These are phyloP conservation scores for Hydrolagus colliei DNA, from an alignment of 2,797 vertebrate species.

Conservation along the genomic window DNA sequence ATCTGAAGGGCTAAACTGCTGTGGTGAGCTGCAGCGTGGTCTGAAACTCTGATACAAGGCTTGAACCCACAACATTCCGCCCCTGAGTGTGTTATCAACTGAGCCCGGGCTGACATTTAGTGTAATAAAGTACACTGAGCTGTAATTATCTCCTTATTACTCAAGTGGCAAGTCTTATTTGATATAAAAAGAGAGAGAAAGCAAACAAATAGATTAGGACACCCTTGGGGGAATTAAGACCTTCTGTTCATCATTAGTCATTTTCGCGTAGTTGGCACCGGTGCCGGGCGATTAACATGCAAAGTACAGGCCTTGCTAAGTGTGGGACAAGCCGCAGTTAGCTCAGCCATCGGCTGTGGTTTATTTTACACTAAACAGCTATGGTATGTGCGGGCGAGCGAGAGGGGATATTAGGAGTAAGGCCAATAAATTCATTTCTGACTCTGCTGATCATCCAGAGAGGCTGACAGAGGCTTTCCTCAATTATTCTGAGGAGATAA, in stretches of 20 bases:
- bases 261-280: not conserved
- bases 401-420: too few relatives aligned
- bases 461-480: too few relatives aligned
- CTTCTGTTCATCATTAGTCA: not conserved
- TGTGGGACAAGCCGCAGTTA: not conserved
- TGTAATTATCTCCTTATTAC: not conserved
- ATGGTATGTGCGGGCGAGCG: not conserved
- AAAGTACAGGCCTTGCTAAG: not conserved
- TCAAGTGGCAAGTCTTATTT: not conserved
- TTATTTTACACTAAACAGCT: conserved; percentile 10
- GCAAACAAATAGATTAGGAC: not conserved
- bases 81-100: too few relatives aligned
- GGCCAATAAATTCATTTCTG: not conserved
- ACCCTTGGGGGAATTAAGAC: not conserved
- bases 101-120: too few relatives aligned
- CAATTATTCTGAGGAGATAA: too few relatives aligned
- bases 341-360: not conserved
- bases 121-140: too few relatives aligned
- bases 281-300: not conserved
- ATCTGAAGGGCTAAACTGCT: too few relatives aligned
- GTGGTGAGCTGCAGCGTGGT: too few relatives aligned
- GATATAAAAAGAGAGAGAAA: not conserved
- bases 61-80: too few relatives aligned
- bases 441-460: not conserved
- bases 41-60: too few relatives aligned